Evolutionary conservation across 2,888 invertebrate species (phyloP).

Genomic region (Bhutanitis thaidina): DNA sequence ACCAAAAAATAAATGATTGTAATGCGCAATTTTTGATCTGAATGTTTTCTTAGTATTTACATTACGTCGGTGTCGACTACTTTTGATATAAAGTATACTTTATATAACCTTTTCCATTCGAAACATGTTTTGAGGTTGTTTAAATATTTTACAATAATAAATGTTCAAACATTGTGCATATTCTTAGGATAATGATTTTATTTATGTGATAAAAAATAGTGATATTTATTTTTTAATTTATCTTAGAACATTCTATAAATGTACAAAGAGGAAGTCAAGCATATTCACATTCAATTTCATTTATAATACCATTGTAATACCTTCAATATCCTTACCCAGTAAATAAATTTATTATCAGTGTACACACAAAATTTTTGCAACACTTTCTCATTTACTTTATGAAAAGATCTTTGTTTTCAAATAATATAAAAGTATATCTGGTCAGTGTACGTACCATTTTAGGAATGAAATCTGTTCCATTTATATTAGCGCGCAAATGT

Average conservation of each 20-base stretch:
- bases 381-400: not conserved
- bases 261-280: not conserved
- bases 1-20: no score
- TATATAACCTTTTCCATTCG: not conserved
- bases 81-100: slow-evolving; percentile 17
- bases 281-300: not conserved
- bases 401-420: not conserved
- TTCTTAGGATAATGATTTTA: slow-evolving; percentile 23
- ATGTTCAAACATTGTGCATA: slow-evolving; percentile 14
- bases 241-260: slow-evolving; percentile 3
- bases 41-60: slow-evolving; percentile 2
- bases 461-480: no score
- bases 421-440: no score
- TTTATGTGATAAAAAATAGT: slow-evolving; percentile 52
- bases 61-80: not conserved
- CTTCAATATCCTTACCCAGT: slow-evolving; percentile 8
- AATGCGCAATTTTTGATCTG: slow-evolving; percentile 3
- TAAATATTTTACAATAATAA: slow-evolving; percentile 7
- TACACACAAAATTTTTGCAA: not conserved
- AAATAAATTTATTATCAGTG: not conserved
- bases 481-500: no score
- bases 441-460: no score
- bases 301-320: not conserved
- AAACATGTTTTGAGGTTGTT: slow-evolving; percentile 14
- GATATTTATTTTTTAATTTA: slow-evolving; percentile 29